Evolutionary conservation across 2,888 invertebrate genomes (phyloP), one percentile per base, ranked within the genome.

Genomic region (Pomacea canaliculata): DNA sequence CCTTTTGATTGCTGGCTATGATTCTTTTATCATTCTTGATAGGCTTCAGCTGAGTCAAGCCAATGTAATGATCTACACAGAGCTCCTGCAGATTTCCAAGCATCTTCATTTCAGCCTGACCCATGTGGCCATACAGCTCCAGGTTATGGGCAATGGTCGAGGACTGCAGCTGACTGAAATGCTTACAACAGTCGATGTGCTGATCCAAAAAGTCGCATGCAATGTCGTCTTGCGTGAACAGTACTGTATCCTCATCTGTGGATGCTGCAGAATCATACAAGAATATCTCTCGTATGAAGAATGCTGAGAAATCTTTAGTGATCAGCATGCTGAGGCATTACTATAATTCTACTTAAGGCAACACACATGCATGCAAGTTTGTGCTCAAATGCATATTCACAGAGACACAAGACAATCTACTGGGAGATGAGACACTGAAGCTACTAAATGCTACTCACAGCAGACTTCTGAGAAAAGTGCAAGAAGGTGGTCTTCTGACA

Each of bases 81-180:
- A 27, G 16, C 10, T 70, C 59, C 68, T 80, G 80, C 72, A 83
- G 78, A 0, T 48, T 49, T 13, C 81, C 79, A 48, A 85, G 62
- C 71, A 60, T 66, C 27, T 72, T 67, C 60, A 59, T 67, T 49
- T 80, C 77, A 1, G 82, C 80, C 7, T 81, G 80, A 0, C 79
- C 69, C 59, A 83, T 69, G 23, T 76, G 62, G 13, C 67, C 72
- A 80, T 81, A 84, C 71, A 85, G 81, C 62, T 82, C 79, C 63
- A 88, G 76, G 76, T 88, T 88, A 74, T 74, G 80, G 60, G 82
- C 70, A 63, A 88, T 88, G 10, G 86, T 81, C 59, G 83, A 76
- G 73, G 80, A 81, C 81, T 88, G 88, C 67, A 79, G 80, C 18
- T 81, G 73, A 18, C 79, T 81, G 76, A 87, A 88, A 46, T 76